A percentile compares a stretch with the other conserved stretches of the same genome.
phyloP scores from a whole-genome alignment of 1,140 invertebrate genomes.

The Mya arenaria region DNA sequence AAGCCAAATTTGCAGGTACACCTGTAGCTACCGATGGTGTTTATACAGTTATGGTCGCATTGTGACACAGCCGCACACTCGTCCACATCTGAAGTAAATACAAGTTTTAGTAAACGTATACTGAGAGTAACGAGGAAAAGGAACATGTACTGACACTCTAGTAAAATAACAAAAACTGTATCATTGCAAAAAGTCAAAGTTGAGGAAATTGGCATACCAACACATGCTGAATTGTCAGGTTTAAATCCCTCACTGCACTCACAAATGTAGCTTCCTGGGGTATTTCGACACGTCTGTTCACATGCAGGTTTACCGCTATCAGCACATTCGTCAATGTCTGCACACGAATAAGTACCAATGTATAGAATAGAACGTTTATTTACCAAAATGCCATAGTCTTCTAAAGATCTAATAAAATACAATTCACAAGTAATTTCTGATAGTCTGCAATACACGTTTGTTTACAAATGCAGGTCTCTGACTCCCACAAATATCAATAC shows the following conservation, averaged over 20 bases:
- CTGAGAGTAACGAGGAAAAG: neutral
- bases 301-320: too few species aligned
- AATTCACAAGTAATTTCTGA: too few species aligned
- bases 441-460: too few species aligned
- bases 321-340: neutral
- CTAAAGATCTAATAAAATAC: too few species aligned
- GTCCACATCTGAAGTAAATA: neutral
- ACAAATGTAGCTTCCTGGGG: too few species aligned
- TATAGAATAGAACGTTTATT: neutral
- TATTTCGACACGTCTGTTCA: too few species aligned
- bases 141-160: neutral
- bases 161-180: neutral
- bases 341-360: neutral
- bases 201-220: too few species aligned
- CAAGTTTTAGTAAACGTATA: neutral
- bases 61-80: slow-evolving; percentile 5
- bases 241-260: too few species aligned
- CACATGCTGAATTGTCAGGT: too few species aligned
- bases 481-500: too few species aligned
- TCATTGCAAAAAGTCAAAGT: neutral
- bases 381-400: too few species aligned
- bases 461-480: too few species aligned
- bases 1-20: slow-evolving; percentile 8
- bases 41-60: neutral
- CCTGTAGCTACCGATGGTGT: slow-evolving; percentile 13